These are phyloP conservation scores for Nymphalis c-album DNA, from an alignment of 2,888 invertebrate species.

Conservation along the genomic window DNA sequence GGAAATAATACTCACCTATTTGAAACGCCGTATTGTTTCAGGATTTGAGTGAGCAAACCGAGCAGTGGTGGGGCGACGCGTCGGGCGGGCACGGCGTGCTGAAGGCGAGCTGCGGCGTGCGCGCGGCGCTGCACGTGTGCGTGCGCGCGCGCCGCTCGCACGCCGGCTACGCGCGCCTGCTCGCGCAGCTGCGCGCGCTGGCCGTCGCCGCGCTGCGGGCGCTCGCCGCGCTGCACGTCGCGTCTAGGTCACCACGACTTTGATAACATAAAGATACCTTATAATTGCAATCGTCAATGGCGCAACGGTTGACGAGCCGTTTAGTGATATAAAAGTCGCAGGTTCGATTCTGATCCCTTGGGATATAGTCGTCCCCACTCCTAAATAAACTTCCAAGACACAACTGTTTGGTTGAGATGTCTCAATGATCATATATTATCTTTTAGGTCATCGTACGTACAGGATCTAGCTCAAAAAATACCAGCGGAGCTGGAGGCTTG, in stretches of 20 bases:
- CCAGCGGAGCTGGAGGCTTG: slow-evolving; percentile 59
- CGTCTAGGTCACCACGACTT: slow-evolving; percentile 38
- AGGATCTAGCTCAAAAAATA: slow-evolving; percentile 49
- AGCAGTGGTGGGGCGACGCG: slow-evolving; percentile 54
- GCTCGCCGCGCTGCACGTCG: slow-evolving; percentile 51
- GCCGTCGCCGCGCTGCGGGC: slow-evolving; percentile 46
- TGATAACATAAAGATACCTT: too few species aligned
- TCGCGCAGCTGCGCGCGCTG: slow-evolving; percentile 39
- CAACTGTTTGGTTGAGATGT: too few species aligned
- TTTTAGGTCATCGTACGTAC: slow-evolving; percentile 50
- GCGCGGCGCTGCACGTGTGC: slow-evolving; percentile 36
- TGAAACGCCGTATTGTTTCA: slow-evolving; percentile 29
- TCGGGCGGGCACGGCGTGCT: slow-evolving; percentile 53
- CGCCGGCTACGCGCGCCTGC: slow-evolving; percentile 49
- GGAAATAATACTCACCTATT: not conserved
- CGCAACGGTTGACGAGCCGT: too few species aligned
- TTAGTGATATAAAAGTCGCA: too few species aligned
- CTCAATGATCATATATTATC: not conserved
- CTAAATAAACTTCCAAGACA: too few species aligned
- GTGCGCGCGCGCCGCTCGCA: slow-evolving; percentile 41
- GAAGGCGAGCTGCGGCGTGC: slow-evolving; percentile 40
- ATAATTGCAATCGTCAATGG: too few species aligned
- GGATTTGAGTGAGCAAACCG: slow-evolving; percentile 54
- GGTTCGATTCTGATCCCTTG: too few species aligned
- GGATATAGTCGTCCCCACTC: too few species aligned